Base-by-base conservation (phyloP, 2,888 invertebrate genomes). In the Andrena marginata region DNA sequence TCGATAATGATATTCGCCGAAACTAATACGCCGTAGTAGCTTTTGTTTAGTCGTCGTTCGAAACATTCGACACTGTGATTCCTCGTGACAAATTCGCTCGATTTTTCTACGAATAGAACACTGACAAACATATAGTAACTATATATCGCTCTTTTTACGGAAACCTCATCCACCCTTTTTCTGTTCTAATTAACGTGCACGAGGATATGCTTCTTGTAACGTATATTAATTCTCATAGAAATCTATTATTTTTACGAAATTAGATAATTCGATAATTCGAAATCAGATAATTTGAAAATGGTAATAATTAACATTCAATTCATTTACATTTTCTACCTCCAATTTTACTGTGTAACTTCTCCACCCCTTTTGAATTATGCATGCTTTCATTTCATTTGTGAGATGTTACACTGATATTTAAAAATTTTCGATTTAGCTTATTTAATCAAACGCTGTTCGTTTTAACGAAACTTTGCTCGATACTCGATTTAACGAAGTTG, bases 1-100 rank as follows among this genome's bases (percentile, higher is more conserved):
- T 84, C 83, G 68, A 84, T 84, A 78, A 84, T 83, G 83, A 83
- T 71, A 78, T 71, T 35, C 59, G 74, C 69, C 68, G 63, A 74
- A 78, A 59, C 59, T 42, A 69, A 33, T 48, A 68, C 60, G 56
- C 4, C 59, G 76, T 59, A 59, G 20, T 65, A 63, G 56, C 20
- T 74, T 82, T 73, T 59, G 56, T 60, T 59, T 65, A 31, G 33
- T 64, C 77, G 42, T 42, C 72, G 26, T 59, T 51, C 26, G 60
- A 69, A 68, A 59, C 2, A 42, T 71, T 60, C 13, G 67, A 56
- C 31, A 59, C 26, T 67, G 54, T 35, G 13, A 69, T 71, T 29
- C 56, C 26, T 60, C 23, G 20, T 20, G 76, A 72, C 69, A 70
- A 82, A 69, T 82, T 65, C 20, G n/a, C 16, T 29, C 29, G 13